Conservation (phyloP, 2,113 vertebrate species). For the Stomatorhinus ivindoensis region DNA sequence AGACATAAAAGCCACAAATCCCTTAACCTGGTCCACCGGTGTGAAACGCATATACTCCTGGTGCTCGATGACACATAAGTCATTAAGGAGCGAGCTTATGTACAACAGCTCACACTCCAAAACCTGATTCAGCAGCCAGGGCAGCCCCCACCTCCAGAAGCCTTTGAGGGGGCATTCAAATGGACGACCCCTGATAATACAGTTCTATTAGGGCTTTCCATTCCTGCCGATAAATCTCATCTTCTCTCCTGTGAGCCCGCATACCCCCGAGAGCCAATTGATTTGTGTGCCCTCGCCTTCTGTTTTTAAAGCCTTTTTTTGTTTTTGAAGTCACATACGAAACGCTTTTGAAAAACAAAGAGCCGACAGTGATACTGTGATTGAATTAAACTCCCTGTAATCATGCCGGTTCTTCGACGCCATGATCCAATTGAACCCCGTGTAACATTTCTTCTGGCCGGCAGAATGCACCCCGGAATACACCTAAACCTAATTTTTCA, state of each 20-base stretch:
- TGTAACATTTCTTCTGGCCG: neutral
- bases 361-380: neutral
- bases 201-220: slow-evolving; percentile 24
- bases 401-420: neutral
- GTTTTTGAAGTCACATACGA: neutral
- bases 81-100: neutral
- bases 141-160: neutral
- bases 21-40: neutral
- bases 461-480: neutral
- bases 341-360: neutral
- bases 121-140: neutral
- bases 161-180: slow-evolving; percentile 21
- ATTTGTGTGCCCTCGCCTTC: slow-evolving; percentile 7
- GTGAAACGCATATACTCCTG: neutral
- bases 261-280: slow-evolving; percentile 13
- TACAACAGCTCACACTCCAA: neutral
- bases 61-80: neutral
- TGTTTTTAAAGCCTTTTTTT: slow-evolving; percentile 8
- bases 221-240: slow-evolving; percentile 19
- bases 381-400: slow-evolving; percentile 12
- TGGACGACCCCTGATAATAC: slow-evolving; percentile 29
- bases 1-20: slow-evolving; percentile 15
- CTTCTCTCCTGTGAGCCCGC: neutral
- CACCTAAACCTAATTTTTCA: neutral
- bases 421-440: neutral